Evolutionary conservation across 2,888 invertebrate species (phyloP), one percentile per base, ranked within the genome.

Genomic region (Acronicta alni): DNA sequence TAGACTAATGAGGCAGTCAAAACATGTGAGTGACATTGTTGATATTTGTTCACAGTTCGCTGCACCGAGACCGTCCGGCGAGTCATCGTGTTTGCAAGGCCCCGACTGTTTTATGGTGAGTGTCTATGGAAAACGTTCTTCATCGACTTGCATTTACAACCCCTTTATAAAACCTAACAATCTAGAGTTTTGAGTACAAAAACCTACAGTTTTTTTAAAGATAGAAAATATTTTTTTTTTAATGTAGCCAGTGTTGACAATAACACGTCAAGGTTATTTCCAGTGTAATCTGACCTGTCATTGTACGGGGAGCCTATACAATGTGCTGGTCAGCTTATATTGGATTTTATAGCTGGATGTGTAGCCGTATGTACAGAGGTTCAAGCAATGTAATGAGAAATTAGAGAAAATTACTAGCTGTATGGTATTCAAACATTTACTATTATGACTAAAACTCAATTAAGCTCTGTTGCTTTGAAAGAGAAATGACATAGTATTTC

Each of bases 21-120:
- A 2, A 5, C 20, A 4, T 57, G 57, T 57, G 35, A 3, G 32
- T 32, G 1, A 87, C 81, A 81, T 84, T 84, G 83, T 84, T 73
- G 81, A 78, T 89, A 85, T 89, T 93, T 92, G 91, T 92, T 95
- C 95, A 83, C 95, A 96, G 96, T 96, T 96, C 80, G 95, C 96
- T 82, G 93, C 95, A 89, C 95, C 95, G 72, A 94, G 95, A 58
- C 95, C 95, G 79, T 92, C 95, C 85, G 95, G 95, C 88, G 95
- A 96, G 91, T 95, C 95, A 58, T 95, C 95, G 85, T 96, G 96
- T 89, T 93, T 96, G 89, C 96, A 96, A 89, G 96, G 96, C 86
- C 96, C 96, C 75, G 96, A 96, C 93, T 96, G 96, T 89, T 96
- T 96, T 92, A 96, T 96, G 96, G 96, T 96, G 89, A 95, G 96